Evolutionary conservation across 2,113 vertebrate genomes (phyloP).

Genomic region (Bubo scandiacus): DNA sequence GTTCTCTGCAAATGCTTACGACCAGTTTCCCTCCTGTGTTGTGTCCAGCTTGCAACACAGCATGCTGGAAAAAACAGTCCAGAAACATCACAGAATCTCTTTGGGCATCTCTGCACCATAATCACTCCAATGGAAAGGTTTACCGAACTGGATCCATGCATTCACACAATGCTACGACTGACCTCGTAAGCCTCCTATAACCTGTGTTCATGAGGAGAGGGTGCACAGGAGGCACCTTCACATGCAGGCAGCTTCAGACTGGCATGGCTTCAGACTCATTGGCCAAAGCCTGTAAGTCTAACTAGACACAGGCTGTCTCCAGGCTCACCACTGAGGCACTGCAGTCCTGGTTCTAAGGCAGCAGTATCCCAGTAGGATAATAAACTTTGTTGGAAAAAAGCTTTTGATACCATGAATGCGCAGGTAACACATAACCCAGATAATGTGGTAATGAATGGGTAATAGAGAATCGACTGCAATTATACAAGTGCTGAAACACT

Average conservation of each 20-base stretch:
- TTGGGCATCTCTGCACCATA: background rate
- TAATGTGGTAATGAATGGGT: background rate
- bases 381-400: background rate
- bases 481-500: background rate
- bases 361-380: background rate
- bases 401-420: background rate
- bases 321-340: background rate
- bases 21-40: accelerated
- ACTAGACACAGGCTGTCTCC: background rate
- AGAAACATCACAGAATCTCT: background rate
- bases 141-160: background rate
- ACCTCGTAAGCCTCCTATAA: background rate
- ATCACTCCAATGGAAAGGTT: background rate
- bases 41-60: background rate
- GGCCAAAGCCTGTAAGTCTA: background rate
- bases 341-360: background rate
- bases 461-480: background rate
- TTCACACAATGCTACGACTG: background rate
- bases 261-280: background rate
- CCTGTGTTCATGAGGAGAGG: background rate
- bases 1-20: background rate
- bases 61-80: background rate
- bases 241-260: background rate
- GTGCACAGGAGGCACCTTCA: background rate
- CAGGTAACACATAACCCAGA: background rate